Conservation (phyloP, 2,888 invertebrate genomes). For the Epinotia bilunana region DNA sequence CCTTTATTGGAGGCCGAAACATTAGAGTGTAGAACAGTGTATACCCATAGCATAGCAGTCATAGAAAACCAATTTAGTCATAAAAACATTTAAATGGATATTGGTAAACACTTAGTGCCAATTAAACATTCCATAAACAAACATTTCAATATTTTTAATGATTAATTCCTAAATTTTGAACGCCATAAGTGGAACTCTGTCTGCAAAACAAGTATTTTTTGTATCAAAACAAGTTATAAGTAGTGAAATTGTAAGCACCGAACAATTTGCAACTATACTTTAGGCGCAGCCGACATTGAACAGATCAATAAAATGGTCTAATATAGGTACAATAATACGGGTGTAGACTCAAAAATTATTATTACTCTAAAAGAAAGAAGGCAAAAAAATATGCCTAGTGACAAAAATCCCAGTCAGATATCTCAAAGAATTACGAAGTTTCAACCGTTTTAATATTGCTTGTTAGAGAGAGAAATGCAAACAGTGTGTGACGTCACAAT, state of each 20-base stretch:
- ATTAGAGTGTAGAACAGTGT: slow-evolving; percentile 66
- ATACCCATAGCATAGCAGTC: slow-evolving; percentile 52
- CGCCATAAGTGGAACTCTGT: not conserved
- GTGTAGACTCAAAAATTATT: too few relatives aligned
- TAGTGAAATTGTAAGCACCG: not conserved
- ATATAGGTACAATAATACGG: too few relatives aligned
- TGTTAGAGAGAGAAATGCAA: too few relatives aligned
- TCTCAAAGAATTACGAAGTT: too few relatives aligned
- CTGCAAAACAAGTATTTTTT: not conserved
- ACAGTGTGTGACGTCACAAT: too few relatives aligned
- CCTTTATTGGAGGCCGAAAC: slow-evolving; percentile 76
- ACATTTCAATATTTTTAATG: slow-evolving; percentile 51
- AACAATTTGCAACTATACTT: not conserved
- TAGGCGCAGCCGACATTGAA: not conserved
- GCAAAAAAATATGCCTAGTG: too few relatives aligned
- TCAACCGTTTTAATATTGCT: too few relatives aligned
- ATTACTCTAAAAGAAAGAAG: too few relatives aligned
- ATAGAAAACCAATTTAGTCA: slow-evolving; percentile 42
- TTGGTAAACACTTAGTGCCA: slow-evolving; percentile 53
- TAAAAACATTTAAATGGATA: slow-evolving; percentile 54
- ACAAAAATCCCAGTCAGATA: too few relatives aligned
- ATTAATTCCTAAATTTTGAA: slow-evolving; percentile 44
- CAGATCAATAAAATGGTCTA: not conserved
- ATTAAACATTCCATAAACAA: slow-evolving; percentile 57
- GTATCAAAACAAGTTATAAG: not conserved